Conservation (phyloP, 1,140 invertebrate genomes). For the Oreohelix idahoensis region DNA sequence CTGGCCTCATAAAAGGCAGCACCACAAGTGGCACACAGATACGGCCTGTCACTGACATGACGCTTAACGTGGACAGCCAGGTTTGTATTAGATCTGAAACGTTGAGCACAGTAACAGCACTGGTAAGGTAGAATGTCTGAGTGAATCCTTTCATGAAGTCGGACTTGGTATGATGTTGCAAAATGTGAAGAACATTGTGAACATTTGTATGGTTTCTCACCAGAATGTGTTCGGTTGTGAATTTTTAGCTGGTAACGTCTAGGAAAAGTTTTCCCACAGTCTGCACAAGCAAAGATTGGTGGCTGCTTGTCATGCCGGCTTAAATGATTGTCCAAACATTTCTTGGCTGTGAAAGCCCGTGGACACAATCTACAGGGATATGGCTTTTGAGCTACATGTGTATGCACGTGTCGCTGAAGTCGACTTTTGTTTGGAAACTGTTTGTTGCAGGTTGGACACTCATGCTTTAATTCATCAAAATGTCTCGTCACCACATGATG, state of each 20-base stretch:
- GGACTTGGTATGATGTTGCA: background rate
- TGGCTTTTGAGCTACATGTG: background rate
- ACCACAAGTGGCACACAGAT: background rate
- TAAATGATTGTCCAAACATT: background rate
- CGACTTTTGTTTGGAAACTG: background rate
- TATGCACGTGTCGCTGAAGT: background rate
- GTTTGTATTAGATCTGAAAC: background rate
- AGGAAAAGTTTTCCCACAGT: background rate
- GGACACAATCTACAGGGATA: background rate
- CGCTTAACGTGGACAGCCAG: background rate
- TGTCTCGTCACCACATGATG: background rate
- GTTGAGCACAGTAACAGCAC: background rate
- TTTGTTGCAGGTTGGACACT: background rate
- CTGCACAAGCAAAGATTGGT: background rate
- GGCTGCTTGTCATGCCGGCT: background rate
- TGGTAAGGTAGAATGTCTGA: background rate
- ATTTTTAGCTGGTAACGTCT: constrained; percentile 4
- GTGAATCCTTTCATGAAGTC: background rate
- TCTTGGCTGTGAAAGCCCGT: background rate
- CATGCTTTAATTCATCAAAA: background rate
- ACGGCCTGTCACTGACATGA: background rate
- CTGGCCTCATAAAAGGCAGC: background rate
- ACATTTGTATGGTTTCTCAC: constrained; percentile 7
- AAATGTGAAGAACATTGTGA: background rate
- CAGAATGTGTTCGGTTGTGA: background rate